phyloP scores from a whole-genome alignment of 2,888 invertebrate species.

The Chymomyza amoena region DNA sequence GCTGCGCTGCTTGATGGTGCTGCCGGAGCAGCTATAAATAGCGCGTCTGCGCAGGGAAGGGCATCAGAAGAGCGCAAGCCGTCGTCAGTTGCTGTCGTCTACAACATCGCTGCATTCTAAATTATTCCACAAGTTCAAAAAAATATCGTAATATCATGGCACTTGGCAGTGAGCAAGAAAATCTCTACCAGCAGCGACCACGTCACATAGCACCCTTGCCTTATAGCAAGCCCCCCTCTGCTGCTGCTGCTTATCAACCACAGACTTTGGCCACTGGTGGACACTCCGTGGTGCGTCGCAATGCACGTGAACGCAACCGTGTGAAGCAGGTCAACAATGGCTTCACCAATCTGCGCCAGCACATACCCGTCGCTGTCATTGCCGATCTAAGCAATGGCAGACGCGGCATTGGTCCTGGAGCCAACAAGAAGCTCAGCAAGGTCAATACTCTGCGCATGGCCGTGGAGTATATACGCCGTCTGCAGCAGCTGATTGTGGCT shows the following conservation, averaged over 20 bases:
- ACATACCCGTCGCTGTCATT: slow-evolving; percentile 89
- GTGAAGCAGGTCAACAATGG: slow-evolving; percentile 97
- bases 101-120: slow-evolving; percentile 21
- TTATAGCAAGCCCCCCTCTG: slow-evolving; percentile 47
- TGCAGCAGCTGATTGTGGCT: slow-evolving; percentile 82
- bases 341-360: slow-evolving; percentile 91
- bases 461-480: slow-evolving; percentile 92
- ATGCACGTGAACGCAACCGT: slow-evolving; percentile 95
- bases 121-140: not conserved
- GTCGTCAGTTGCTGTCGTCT: slow-evolving; percentile 59
- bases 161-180: slow-evolving; percentile 58
- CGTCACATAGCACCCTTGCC: slow-evolving; percentile 42
- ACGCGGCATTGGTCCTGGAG: slow-evolving; percentile 82
- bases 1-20: not conserved
- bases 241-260: slow-evolving; percentile 17
- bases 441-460: slow-evolving; percentile 93
- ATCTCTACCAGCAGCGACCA: slow-evolving; percentile 33
- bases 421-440: slow-evolving; percentile 91
- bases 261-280: slow-evolving; percentile 38
- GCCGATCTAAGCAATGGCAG: slow-evolving; percentile 85
- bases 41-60: slow-evolving; percentile 73
- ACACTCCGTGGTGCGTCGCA: slow-evolving; percentile 92
- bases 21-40: slow-evolving; percentile 65
- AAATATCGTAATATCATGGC: slow-evolving; percentile 49
- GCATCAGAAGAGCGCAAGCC: slow-evolving; percentile 76